These are phyloP conservation scores for Glaucidium brasilianum DNA, from an alignment of 2,113 vertebrate genomes.

Conservation along the genomic window DNA sequence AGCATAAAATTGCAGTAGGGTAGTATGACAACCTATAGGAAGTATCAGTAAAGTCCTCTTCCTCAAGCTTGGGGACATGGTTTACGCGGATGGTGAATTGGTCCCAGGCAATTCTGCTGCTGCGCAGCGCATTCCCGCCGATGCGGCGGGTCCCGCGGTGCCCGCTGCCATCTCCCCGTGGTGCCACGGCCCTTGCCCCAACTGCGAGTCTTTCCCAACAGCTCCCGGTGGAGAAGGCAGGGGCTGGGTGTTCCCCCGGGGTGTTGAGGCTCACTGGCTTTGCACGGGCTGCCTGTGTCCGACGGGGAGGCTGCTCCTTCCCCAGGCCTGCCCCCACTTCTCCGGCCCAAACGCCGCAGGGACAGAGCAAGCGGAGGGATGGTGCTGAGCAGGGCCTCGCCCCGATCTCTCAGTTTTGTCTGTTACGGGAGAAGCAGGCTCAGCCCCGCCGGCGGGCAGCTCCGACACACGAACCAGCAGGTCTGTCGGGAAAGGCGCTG, in stretches of 20 bases:
- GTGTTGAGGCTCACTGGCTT: not conserved
- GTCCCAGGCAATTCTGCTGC: not conserved
- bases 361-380: fast-evolving
- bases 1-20: not conserved
- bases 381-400: not conserved
- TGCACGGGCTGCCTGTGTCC: not conserved
- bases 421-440: fast-evolving
- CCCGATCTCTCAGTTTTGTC: fast-evolving
- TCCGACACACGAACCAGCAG: not conserved
- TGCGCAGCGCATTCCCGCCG: fast-evolving
- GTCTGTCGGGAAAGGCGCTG: not conserved
- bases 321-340: not conserved
- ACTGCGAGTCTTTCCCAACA: not conserved
- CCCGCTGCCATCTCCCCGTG: not conserved
- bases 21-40: not conserved
- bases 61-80: not conserved
- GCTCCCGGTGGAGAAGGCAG: not conserved
- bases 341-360: fast-evolving
- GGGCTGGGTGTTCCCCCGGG: not conserved
- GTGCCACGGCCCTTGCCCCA: not conserved
- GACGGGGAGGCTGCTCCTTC: not conserved
- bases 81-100: not conserved
- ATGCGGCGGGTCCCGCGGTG: not conserved
- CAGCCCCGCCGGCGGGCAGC: not conserved
- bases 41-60: not conserved